These are phyloP conservation scores for Heliornis fulica DNA, from an alignment of 2,113 vertebrate genomes.

Conservation along the genomic window DNA sequence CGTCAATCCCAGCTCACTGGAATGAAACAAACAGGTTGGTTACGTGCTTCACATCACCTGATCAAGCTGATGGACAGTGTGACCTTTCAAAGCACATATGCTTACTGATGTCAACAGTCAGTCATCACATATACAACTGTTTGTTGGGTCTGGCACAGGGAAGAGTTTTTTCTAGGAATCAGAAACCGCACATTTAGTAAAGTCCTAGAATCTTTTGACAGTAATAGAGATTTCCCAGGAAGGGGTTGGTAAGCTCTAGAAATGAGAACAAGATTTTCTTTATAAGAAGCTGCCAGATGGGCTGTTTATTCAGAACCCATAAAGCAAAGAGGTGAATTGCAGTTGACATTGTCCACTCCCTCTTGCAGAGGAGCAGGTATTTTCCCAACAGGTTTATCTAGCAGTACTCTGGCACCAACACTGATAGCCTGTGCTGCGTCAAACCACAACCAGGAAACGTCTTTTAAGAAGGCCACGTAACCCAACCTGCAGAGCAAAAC, in stretches of 20 bases:
- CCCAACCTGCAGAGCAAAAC: not conserved
- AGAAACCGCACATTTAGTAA: not conserved
- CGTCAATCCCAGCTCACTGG: not conserved
- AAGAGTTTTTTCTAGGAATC: not conserved
- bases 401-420: fast-evolving
- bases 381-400: not conserved
- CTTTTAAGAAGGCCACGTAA: not conserved
- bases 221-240: not conserved
- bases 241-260: not conserved
- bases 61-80: not conserved
- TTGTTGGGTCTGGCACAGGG: not conserved
- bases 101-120: not conserved
- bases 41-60: not conserved
- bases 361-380: not conserved
- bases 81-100: not conserved
- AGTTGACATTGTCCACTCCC: not conserved
- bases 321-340: not conserved
- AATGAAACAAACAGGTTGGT: conserved; percentile 43
- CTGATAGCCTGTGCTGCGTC: fast-evolving
- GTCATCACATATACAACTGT: not conserved
- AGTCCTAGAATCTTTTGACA: not conserved
- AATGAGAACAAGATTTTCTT: not conserved
- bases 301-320: not conserved
- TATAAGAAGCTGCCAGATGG: not conserved
- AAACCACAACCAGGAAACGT: not conserved